A percentile compares a stretch with the other conserved stretches of the same genome.
Evolutionary conservation across 1,140 invertebrate genomes (phyloP).

Genomic region (Zaprionus lachaisei): DNA sequence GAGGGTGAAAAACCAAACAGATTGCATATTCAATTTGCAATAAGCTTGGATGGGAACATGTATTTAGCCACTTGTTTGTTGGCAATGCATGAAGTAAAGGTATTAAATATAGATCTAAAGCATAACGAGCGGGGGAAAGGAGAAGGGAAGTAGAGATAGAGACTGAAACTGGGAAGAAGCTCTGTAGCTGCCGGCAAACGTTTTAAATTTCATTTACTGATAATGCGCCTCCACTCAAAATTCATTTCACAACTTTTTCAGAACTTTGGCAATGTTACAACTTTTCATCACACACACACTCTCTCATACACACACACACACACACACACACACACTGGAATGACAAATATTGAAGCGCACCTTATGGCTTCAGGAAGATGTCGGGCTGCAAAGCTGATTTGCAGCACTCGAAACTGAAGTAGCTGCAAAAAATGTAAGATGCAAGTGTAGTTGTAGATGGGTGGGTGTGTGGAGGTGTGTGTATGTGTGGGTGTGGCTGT

Average conservation of each 20-base stretch:
- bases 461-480: background rate
- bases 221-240: conserved; percentile 61
- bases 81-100: background rate
- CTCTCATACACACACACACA: conserved; percentile 3
- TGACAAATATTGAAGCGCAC: conserved; percentile 53
- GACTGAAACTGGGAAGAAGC: background rate
- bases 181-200: conserved; percentile 32
- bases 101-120: conserved; percentile 27
- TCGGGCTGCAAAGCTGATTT: conserved; percentile 61
- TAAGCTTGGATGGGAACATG: conserved; percentile 2
- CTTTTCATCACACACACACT: conserved; percentile 15
- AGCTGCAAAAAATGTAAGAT: conserved; percentile 22
- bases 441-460: background rate
- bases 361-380: conserved; percentile 48
- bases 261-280: conserved; percentile 45
- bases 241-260: conserved; percentile 70
- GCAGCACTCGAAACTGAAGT: conserved; percentile 42
- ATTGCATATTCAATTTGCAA: conserved; percentile 44
- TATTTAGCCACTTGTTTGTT: conserved; percentile 23
- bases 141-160: background rate
- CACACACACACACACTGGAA: conserved; percentile 13
- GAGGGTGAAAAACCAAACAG: background rate
- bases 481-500: background rate
- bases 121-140: background rate
- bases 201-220: conserved; percentile 78